These are phyloP conservation scores for Squalus acanthias DNA, from an alignment of 2,797 vertebrate species.

Conservation along the genomic window DNA sequence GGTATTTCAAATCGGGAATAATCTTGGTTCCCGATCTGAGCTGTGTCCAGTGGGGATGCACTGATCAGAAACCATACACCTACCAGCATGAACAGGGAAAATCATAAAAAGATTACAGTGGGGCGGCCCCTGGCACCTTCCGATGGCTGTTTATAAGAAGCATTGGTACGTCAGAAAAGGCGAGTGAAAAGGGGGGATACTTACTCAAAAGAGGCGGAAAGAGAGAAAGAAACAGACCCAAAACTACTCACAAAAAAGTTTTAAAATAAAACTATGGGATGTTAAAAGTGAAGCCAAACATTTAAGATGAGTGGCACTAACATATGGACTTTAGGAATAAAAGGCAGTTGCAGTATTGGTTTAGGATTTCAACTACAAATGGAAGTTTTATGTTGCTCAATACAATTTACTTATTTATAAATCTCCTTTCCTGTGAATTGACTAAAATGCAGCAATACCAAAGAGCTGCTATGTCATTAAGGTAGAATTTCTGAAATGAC, in stretches of 20 bases:
- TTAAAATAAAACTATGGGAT: neutral
- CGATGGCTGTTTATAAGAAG: too few species aligned
- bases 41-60: neutral
- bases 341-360: neutral
- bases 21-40: neutral
- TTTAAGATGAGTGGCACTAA: neutral
- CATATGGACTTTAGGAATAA: neutral
- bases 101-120: neutral
- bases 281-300: neutral
- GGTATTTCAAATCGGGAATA: neutral
- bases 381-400: neutral
- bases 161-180: neutral
- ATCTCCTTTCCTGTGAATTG: neutral
- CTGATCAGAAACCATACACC: neutral
- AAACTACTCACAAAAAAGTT: neutral
- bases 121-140: neutral
- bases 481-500: neutral
- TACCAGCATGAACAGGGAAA: neutral
- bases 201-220: neutral
- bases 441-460: neutral
- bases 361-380: neutral
- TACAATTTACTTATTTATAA: neutral
- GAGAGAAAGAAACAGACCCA: neutral
- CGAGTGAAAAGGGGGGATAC: neutral
- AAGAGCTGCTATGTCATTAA: neutral